Evolutionary conservation across 30 jellyfish, hydroid and myxozoan genomes (phyloP).

Genomic region (Chrysaora quinquecirrha): DNA sequence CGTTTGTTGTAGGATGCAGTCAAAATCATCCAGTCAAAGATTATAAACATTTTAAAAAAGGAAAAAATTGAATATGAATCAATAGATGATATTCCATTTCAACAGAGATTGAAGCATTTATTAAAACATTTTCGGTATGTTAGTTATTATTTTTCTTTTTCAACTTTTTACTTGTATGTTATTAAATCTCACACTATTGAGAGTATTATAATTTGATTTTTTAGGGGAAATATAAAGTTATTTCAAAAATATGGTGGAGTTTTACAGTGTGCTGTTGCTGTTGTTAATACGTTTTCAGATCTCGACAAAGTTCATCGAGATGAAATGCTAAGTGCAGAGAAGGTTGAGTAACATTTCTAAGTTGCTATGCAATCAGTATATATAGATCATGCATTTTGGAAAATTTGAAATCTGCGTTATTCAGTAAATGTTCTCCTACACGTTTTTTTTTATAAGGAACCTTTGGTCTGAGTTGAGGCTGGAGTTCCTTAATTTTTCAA

Average conservation of each 20-base stretch:
- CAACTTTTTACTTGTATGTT: too few species aligned
- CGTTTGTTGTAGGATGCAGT: constrained; percentile 29
- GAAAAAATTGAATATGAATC: constrained; percentile 26
- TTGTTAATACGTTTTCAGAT: constrained; percentile 58
- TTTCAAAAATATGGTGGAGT: constrained; percentile 74
- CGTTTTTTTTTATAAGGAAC: too few species aligned
- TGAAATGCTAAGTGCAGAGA: constrained; percentile 80
- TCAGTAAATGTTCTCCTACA: too few species aligned
- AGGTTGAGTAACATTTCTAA: too few species aligned
- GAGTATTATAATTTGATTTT: too few species aligned
- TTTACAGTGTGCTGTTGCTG: constrained; percentile 77
- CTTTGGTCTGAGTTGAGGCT: too few species aligned
- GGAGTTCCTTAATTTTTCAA: too few species aligned
- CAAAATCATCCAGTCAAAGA: constrained; percentile 25
- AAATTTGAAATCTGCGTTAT: too few species aligned
- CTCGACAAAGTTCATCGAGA: constrained; percentile 73
- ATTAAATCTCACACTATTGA: too few species aligned
- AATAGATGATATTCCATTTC: constrained; percentile 30
- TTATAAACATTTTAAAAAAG: constrained; percentile 13
- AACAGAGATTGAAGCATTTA: constrained; percentile 37
- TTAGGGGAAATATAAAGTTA: constrained; percentile 65
- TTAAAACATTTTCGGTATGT: constrained; percentile 55
- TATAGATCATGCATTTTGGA: too few species aligned
- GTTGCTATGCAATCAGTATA: too few species aligned
- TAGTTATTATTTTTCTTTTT: not conserved